These are phyloP conservation scores for Sarcophaga bullata DNA, from an alignment of 1,140 invertebrate species.

Conservation along the genomic window DNA sequence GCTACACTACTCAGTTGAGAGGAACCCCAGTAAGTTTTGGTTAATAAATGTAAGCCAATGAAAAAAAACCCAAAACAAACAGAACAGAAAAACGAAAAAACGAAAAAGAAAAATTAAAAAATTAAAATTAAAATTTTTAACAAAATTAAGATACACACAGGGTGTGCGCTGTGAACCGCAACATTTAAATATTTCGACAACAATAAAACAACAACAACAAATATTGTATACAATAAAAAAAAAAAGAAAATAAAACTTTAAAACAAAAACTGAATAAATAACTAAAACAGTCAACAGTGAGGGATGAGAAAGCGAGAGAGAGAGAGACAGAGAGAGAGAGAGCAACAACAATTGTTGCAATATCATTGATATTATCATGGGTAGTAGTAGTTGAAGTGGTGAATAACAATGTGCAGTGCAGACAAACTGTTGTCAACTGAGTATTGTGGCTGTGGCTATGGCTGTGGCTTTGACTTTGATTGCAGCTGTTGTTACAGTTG, in stretches of 20 bases:
- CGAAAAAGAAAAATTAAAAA: background rate
- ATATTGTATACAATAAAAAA: background rate
- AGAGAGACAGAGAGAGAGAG: background rate
- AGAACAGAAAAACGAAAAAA: background rate
- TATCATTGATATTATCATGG: no score
- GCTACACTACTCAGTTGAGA: no score
- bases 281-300: background rate
- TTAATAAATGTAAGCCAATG: no score
- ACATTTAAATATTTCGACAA: conserved; percentile 19
- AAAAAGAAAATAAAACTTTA: conserved; percentile 1
- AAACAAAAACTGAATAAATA: background rate
- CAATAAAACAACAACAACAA: background rate
- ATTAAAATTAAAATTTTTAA: background rate
- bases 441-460: conserved; percentile 34
- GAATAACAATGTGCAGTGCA: background rate
- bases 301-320: no score
- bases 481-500: conserved; percentile 42
- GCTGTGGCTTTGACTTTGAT: conserved; percentile 40
- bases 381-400: background rate
- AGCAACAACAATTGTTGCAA: background rate
- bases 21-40: no score
- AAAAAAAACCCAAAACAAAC: background rate
- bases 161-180: conserved; percentile 32
- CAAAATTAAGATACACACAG: conserved; percentile 8
- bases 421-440: conserved; percentile 39